Conservation (phyloP, 2,113 vertebrate genomes). For the Amphiprion ocellaris region DNA sequence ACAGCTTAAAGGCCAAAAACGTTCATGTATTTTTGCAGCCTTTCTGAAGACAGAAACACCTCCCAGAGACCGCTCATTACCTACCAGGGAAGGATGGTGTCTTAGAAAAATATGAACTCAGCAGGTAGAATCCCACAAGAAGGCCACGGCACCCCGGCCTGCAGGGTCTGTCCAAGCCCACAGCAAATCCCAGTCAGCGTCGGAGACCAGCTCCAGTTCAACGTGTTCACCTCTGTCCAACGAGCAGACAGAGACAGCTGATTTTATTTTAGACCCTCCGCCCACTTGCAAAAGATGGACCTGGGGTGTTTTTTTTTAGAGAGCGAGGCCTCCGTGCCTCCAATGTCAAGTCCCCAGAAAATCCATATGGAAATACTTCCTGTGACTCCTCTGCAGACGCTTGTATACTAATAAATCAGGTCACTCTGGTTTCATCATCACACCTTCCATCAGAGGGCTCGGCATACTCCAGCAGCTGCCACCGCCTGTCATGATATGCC, state of each 20-base stretch:
- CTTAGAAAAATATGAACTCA: conserved; percentile 49
- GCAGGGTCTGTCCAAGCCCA: conserved; percentile 75
- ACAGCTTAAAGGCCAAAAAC: conserved; percentile 5
- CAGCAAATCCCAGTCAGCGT: conserved; percentile 85
- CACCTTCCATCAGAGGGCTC: conserved; percentile 43
- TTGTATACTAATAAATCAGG: conserved; percentile 74
- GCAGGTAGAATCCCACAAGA: conserved; percentile 80
- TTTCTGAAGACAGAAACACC: conserved; percentile 1
- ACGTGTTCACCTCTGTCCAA: conserved; percentile 82
- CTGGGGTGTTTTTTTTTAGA: conserved; percentile 85
- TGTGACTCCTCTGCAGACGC: conserved; percentile 56
- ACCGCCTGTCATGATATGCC: conserved; percentile 60
- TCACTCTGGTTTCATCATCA: conserved; percentile 77
- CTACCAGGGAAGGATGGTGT: conserved; percentile 74
- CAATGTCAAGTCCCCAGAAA: conserved; percentile 79
- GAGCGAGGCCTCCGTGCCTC: conserved; percentile 80
- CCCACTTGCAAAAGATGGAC: conserved; percentile 78
- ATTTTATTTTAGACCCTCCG: conserved; percentile 90
- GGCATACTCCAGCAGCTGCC: conserved; percentile 69
- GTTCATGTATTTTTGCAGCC: background rate
- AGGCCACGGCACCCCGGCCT: conserved; percentile 75
- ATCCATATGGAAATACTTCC: conserved; percentile 76
- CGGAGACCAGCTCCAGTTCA: conserved; percentile 91
- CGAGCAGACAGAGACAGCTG: conserved; percentile 83
- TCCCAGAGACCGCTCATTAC: conserved; percentile 37